A percentile compares a stretch with the other conserved stretches of the same genome.
Conservation (phyloP, 2,797 vertebrate genomes). For the Furcifer pardalis region DNA sequence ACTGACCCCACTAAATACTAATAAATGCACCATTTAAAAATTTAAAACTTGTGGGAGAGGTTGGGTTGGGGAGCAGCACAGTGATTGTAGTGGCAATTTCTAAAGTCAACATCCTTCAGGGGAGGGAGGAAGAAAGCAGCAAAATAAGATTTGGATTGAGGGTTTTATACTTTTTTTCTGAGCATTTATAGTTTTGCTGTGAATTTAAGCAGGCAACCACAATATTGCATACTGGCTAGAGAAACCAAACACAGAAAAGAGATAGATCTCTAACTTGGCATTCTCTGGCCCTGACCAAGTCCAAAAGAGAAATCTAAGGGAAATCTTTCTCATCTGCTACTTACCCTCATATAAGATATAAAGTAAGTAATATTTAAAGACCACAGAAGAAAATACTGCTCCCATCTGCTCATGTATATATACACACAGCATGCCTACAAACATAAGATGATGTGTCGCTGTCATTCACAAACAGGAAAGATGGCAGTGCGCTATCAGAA, state of each 20-base stretch:
- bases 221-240: conserved; percentile 56
- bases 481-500: conserved; percentile 82
- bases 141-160: conserved; percentile 30
- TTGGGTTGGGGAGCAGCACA: conserved; percentile 44
- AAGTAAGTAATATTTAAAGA: conserved; percentile 87
- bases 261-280: conserved; percentile 37
- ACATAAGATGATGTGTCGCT: conserved; percentile 80
- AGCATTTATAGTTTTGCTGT: conserved; percentile 7
- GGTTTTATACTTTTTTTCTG: conserved; percentile 54
- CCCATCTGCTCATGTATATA: conserved; percentile 83
- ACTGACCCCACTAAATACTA: conserved; percentile 46
- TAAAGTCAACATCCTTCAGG: conserved; percentile 61
- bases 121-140: conserved; percentile 48
- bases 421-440: conserved; percentile 89
- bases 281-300: conserved; percentile 64
- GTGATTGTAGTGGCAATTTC: conserved; percentile 54
- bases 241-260: conserved; percentile 60
- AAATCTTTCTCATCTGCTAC: conserved; percentile 76
- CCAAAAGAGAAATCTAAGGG: conserved; percentile 66
- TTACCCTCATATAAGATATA: conserved; percentile 74
- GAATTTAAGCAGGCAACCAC: conserved; percentile 62
- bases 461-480: conserved; percentile 83
- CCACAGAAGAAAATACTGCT: conserved; percentile 83
- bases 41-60: conserved; percentile 45
- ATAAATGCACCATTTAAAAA: conserved; percentile 47